A percentile compares a stretch with the other conserved stretches of the same genome.
Evolutionary conservation across 2,113 vertebrate species (phyloP).

Genomic region (Phaethon lepturus): DNA sequence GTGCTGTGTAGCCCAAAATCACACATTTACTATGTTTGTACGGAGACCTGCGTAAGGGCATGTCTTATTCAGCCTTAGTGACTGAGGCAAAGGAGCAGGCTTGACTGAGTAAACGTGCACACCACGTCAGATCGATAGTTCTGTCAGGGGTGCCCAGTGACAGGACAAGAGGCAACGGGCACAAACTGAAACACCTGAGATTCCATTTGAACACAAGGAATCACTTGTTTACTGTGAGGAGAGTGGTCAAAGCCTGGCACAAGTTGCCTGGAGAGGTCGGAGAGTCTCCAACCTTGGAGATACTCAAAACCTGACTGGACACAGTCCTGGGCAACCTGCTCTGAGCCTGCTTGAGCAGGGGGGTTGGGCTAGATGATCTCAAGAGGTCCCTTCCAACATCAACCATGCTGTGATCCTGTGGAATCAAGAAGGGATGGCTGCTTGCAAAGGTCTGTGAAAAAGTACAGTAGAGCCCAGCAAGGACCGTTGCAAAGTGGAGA

Average conservation of each 20-base stretch:
- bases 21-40: rapidly evolving
- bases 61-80: not conserved
- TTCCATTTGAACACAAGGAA: not conserved
- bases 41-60: not conserved
- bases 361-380: not conserved
- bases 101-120: rapidly evolving
- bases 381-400: not conserved
- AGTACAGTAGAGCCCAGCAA: not conserved
- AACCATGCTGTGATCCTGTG: not conserved
- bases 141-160: rapidly evolving
- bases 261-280: not conserved
- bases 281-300: not conserved
- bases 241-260: not conserved
- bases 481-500: rapidly evolving
- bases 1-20: not conserved
- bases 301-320: not conserved
- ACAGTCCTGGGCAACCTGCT: not conserved
- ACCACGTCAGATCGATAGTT: not conserved
- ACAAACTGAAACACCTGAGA: not conserved
- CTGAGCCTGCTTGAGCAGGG: not conserved
- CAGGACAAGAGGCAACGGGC: not conserved
- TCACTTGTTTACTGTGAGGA: not conserved
- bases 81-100: not conserved
- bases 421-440: not conserved
- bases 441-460: not conserved